Percentiles rank a stretch among this genome's conserved stretches.
Conservation (phyloP, 2,797 vertebrate genomes). For the Periparus ater region DNA sequence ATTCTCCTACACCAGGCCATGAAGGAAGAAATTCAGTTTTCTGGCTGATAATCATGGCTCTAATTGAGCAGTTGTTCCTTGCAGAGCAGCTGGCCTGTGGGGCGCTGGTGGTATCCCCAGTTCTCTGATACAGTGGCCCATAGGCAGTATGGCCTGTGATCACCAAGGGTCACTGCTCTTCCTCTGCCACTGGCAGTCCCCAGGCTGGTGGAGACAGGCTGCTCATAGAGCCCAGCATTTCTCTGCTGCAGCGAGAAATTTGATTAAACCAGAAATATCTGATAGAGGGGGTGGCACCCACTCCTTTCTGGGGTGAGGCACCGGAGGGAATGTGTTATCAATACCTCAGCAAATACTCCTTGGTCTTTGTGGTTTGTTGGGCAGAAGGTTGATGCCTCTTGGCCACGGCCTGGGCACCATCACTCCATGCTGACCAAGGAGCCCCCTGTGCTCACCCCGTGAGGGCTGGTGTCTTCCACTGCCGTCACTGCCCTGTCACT, state of each 20-base stretch:
- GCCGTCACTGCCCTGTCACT: fast-evolving
- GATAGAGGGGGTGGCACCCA: neutral
- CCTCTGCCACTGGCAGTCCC: neutral
- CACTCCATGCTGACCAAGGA: fast-evolving
- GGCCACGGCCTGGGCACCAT: neutral
- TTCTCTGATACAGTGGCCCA: neutral
- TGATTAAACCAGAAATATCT: neutral
- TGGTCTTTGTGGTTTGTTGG: fast-evolving
- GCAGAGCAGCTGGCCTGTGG: neutral
- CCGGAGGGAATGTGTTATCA: fast-evolving
- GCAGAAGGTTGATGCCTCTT: neutral
- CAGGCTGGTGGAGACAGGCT: neutral
- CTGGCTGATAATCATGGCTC: neutral
- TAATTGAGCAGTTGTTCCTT: conserved; percentile 6
- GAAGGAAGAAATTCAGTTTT: conserved; percentile 21
- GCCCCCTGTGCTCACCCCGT: fast-evolving
- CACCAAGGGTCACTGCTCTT: neutral
- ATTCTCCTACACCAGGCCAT: neutral
- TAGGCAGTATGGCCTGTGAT: neutral
- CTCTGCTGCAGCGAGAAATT: fast-evolving
- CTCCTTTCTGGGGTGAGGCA: neutral
- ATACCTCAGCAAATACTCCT: neutral
- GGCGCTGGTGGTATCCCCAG: neutral
- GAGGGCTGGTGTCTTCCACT: neutral
- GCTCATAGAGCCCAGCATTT: neutral